Evolutionary conservation across 2,797 vertebrate genomes (phyloP).

Genomic region (Tiaroga cobitis): DNA sequence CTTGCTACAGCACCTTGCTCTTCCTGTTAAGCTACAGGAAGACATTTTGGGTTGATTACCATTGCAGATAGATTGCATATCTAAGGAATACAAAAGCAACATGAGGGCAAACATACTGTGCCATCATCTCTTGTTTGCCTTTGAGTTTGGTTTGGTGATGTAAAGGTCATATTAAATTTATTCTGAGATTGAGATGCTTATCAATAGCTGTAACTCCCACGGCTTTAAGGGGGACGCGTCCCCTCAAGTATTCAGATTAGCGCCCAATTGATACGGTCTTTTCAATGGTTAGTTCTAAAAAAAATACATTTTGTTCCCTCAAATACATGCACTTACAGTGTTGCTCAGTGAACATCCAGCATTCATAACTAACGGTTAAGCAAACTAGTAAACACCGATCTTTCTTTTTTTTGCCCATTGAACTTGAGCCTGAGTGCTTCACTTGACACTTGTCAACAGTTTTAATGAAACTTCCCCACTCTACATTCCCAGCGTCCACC

Average conservation of each 20-base stretch:
- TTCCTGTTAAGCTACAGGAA: neutral
- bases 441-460: slow-evolving; percentile 79
- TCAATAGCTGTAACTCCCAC: neutral
- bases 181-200: neutral
- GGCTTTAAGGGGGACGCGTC: neutral
- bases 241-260: neutral
- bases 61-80: neutral
- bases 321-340: neutral
- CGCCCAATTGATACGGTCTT: no score
- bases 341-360: neutral
- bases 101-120: no score
- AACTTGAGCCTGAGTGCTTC: slow-evolving; percentile 77
- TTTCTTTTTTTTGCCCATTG: slow-evolving; percentile 52
- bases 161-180: neutral
- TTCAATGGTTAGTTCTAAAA: neutral
- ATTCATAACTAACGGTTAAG: neutral
- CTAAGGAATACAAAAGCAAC: neutral
- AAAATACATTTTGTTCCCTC: neutral
- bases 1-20: no score
- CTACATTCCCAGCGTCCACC: slow-evolving; percentile 63
- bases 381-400: slow-evolving; percentile 7
- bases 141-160: neutral
- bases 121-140: neutral
- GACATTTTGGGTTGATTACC: neutral
- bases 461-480: slow-evolving; percentile 73